These are phyloP conservation scores for Yponomeuta evonymella DNA, from an alignment of 2,888 invertebrate species.

Conservation along the genomic window DNA sequence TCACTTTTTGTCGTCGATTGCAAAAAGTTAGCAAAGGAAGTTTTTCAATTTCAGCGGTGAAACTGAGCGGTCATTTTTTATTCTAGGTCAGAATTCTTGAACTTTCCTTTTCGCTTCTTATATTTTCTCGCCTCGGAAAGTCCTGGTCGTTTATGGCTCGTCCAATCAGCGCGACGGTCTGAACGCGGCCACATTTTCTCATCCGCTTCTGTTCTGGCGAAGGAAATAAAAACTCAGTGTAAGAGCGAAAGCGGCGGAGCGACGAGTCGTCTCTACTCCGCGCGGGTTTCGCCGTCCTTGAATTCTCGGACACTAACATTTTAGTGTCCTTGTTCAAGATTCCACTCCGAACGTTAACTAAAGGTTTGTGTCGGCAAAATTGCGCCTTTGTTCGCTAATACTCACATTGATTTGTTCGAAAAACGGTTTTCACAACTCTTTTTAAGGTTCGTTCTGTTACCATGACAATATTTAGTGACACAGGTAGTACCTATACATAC, in stretches of 20 bases:
- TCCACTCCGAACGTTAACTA: background rate
- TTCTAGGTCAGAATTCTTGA: background rate
- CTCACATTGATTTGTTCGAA: background rate
- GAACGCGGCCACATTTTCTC: background rate
- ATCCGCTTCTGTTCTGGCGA: background rate
- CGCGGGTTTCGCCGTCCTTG: background rate
- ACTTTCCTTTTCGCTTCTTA: background rate
- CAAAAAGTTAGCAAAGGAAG: background rate
- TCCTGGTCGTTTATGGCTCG: background rate
- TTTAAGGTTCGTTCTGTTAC: too few species aligned
- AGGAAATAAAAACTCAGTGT: background rate
- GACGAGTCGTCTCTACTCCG: background rate
- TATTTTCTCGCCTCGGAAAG: background rate
- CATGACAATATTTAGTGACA: too few species aligned
- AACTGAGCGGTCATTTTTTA: slow-evolving; percentile 1
- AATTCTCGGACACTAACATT: background rate
- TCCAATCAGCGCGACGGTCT: background rate
- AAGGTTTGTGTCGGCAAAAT: slow-evolving; percentile 1
- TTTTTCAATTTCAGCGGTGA: background rate
- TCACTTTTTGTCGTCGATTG: background rate
- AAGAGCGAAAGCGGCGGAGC: background rate
- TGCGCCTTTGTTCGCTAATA: background rate
- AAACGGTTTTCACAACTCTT: background rate
- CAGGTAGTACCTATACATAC: too few species aligned
- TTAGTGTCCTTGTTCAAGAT: background rate